Base-by-base conservation (phyloP, 2,888 invertebrate genomes). In the Pseudococcus viburni region DNA sequence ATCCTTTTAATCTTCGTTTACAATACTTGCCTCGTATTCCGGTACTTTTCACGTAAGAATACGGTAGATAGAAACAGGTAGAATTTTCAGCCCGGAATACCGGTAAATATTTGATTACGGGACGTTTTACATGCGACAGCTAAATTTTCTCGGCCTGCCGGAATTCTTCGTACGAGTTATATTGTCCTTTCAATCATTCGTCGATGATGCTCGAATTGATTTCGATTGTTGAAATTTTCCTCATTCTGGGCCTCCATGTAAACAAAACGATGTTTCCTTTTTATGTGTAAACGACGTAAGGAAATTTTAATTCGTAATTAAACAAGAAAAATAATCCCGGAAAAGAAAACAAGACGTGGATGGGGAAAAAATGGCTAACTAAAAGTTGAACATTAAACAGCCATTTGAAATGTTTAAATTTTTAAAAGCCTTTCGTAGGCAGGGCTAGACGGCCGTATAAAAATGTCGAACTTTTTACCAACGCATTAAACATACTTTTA, bases 381-480 rank as follows among this genome's bases (percentile, higher is more conserved):
- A 22, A 33, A 33, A 33, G 73, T 33, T 17, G 11, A 73, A 73
- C 73, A 73, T 33, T 33, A 73, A 73, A 73, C 73, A 33, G 7
- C 33, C 73, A 73, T 73, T 33, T 73, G 33, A 73, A 73, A 33
- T 73, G 73, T 73, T 73, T 73, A 33, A 73, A 73, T 73, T 73
- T 73, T 73, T 73, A 73, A 73, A 73, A 73, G 33, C 73, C 39
- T 73, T 17, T 33, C 17, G 22, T 73, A 26, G 26, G 19, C 26
- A 26, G 4, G 19, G 8, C 64, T 4, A 22, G 68, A 22, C 7
- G 68, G 15, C 42, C 42, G 42, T 59, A 59, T 59, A 59, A 68
- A 68, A 68, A 68, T 73, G 73, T 73, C 73, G 73, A 73, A 39
- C 39, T 73, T 33, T 73, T 73, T 73, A 33, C 73, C 73, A 73